Evolutionary conservation across 1,140 invertebrate genomes (phyloP), one percentile per base, ranked within the genome.

Genomic region (Psilanteris sp.): DNA sequence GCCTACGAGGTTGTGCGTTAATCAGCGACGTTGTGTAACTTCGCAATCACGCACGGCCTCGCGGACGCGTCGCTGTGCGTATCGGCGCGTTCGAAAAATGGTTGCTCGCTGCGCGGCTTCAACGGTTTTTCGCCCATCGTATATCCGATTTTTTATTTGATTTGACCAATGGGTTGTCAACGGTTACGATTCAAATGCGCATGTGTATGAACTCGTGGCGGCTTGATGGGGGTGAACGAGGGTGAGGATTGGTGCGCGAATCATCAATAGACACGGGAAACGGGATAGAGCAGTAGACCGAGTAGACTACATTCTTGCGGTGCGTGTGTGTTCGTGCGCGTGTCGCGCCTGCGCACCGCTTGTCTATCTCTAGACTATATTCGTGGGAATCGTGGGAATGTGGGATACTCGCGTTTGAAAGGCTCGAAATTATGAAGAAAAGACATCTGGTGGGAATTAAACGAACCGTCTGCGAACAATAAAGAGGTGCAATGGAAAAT

Each of bases 161-260:
- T 66, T 54, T 44, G 48, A 54, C 61, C 61, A 66, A 62, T 41
- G 20, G 32, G 61, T 66, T 66, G 61, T 54, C 61, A 64, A 64
- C 59, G 59, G 59, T 64, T 64, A 64, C 59, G 36, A 50, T 64
- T 64, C 18, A 13, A 52, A 64, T 24, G 46, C 44, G 34, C 31
- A 31, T 43, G 59, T 52, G 44, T 64, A 9, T 3, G 46, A 5
- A 13, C 5, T 10, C 5, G 4, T 8, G 13, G 18, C 0, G n/a
- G 11, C 13, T 41, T 3, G 9, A 15, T 13, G 13, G 48, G 15
- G 32, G 11, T 44, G 24, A 29, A 4, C 13, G 41, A 29, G 32
- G n/a, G n/a, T n/a, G n/a, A n/a, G n/a, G n/a, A n/a, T n/a, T n/a
- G n/a, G n/a, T n/a, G n/a, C n/a, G n/a, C n/a, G n/a, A n/a, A n/a